A percentile compares a stretch with the other conserved stretches of the same genome.
These are phyloP conservation scores for Gambusia holbrooki DNA, from an alignment of 2,113 vertebrate species.

Conservation along the genomic window DNA sequence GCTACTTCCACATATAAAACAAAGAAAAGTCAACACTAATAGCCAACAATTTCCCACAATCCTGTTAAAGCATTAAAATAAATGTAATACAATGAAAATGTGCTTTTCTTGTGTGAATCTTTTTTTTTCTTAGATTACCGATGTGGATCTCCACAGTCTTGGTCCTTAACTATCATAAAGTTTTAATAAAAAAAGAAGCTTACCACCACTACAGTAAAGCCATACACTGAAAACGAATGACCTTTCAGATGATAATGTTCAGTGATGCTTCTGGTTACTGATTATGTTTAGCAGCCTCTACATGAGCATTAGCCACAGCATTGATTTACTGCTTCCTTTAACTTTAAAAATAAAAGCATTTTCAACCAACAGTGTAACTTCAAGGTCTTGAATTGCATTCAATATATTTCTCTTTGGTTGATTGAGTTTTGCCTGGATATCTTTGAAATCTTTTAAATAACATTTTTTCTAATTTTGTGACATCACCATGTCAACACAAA, in stretches of 20 bases:
- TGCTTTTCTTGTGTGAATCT: not conserved
- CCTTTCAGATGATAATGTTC: slow-evolving; percentile 42
- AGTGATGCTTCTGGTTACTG: not conserved
- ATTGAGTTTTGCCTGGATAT: slow-evolving; percentile 24
- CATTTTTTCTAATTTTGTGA: not conserved
- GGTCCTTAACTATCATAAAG: not conserved
- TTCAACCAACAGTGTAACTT: slow-evolving; percentile 49
- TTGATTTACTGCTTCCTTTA: slow-evolving; percentile 9
- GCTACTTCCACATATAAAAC: not conserved
- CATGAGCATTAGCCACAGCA: not conserved
- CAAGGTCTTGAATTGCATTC: slow-evolving; percentile 35
- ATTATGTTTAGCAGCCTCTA: slow-evolving; percentile 2
- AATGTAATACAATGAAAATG: slow-evolving; percentile 18
- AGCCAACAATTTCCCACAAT: not conserved
- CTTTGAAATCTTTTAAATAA: not conserved
- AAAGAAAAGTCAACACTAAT: not conserved
- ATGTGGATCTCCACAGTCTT: slow-evolving; percentile 19
- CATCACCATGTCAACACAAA: too few relatives aligned
- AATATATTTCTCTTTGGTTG: slow-evolving; percentile 22
- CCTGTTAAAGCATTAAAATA: not conserved
- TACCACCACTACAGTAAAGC: slow-evolving; percentile 23
- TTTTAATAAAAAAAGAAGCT: slow-evolving; percentile 11
- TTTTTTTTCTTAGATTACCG: slow-evolving; percentile 22
- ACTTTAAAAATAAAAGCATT: slow-evolving; percentile 28
- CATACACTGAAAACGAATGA: slow-evolving; percentile 28